phyloP scores from a whole-genome alignment of 2,797 vertebrate species.

The Enoplosus armatus region DNA sequence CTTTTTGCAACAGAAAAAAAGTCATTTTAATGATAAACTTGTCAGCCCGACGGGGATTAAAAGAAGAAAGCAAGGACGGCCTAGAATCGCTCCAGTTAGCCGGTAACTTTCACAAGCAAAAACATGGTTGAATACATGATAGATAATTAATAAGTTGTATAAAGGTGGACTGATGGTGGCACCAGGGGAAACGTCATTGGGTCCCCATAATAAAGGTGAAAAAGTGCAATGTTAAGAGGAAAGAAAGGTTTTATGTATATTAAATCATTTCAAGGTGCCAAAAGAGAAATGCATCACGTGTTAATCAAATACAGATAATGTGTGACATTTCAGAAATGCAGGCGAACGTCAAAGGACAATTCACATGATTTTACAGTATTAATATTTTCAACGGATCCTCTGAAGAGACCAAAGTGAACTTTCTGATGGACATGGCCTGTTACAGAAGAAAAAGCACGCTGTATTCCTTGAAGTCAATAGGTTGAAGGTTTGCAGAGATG shows the following conservation, averaged over 20 bases:
- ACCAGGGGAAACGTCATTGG: neutral
- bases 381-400: neutral
- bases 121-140: neutral
- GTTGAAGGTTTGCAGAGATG: neutral
- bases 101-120: neutral
- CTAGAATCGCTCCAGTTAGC: neutral
- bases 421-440: neutral
- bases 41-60: conserved; percentile 23
- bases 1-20: conserved; percentile 29
- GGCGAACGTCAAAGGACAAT: neutral
- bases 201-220: neutral
- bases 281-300: neutral
- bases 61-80: conserved; percentile 20
- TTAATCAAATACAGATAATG: neutral
- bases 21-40: conserved; percentile 45
- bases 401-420: neutral
- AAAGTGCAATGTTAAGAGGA: neutral
- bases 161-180: neutral
- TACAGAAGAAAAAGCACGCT: neutral
- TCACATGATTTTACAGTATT: neutral
- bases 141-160: neutral
- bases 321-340: neutral
- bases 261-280: neutral
- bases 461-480: neutral
- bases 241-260: neutral